These are phyloP conservation scores for Drosophila differens DNA, from an alignment of 2,888 invertebrate genomes.

Conservation along the genomic window DNA sequence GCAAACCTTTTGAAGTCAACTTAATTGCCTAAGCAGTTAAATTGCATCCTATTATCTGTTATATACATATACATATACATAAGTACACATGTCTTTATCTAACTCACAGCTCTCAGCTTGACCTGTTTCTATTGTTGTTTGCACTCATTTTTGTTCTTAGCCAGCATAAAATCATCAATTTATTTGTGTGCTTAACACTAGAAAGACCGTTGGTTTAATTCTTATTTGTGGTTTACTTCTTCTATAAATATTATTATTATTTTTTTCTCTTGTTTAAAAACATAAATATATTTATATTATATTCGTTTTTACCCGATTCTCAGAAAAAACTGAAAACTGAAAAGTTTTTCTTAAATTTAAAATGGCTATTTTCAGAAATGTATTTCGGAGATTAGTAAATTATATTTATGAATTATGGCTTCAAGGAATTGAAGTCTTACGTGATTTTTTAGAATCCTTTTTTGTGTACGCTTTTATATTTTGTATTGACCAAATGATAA, in stretches of 20 bases:
- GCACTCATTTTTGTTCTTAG: background rate
- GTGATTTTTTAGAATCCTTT: background rate
- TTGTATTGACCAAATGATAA: background rate
- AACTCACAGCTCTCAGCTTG: background rate
- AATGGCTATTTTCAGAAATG: background rate
- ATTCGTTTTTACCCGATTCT: background rate
- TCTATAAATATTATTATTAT: background rate
- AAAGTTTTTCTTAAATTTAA: background rate
- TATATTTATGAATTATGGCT: background rate
- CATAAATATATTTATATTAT: background rate
- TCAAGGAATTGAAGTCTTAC: background rate
- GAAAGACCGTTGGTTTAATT: background rate
- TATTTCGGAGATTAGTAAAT: background rate
- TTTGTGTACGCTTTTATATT: background rate
- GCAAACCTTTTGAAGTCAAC: background rate
- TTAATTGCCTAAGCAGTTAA: background rate
- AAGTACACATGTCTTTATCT: background rate
- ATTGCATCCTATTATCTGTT: background rate
- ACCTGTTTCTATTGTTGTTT: background rate
- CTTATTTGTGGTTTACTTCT: background rate
- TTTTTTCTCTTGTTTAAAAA: background rate
- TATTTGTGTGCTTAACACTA: background rate
- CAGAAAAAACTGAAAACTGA: background rate
- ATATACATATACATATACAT: background rate
- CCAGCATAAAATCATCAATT: background rate